Evolutionary conservation across 2,113 vertebrate genomes (phyloP).

Genomic region (Microtus ochrogaster): DNA sequence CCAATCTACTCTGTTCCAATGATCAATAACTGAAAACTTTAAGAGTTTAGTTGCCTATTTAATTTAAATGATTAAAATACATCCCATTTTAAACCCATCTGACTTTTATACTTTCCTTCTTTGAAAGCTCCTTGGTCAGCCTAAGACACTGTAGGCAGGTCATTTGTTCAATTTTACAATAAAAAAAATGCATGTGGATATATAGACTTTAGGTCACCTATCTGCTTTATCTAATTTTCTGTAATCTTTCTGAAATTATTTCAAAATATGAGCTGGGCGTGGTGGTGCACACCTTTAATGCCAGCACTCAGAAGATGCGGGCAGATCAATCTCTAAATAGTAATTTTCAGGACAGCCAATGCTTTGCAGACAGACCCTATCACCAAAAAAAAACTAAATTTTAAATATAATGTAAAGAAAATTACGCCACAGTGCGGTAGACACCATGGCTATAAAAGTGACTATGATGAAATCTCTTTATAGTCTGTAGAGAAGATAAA

Average conservation of each 20-base stretch:
- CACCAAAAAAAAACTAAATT: no score
- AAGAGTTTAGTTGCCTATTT: not conserved
- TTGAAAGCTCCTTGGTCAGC: not conserved
- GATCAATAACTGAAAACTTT: not conserved
- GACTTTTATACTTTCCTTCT: not conserved
- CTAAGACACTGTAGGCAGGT: not conserved
- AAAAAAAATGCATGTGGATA: not conserved
- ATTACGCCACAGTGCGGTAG: no score
- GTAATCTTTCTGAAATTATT: not conserved
- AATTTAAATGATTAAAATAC: slow-evolving; percentile 22
- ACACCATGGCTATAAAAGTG: no score
- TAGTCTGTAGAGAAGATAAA: no score
- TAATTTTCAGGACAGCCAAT: no score
- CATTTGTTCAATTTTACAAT: not conserved
- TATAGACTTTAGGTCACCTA: not conserved
- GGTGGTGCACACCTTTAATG: no score
- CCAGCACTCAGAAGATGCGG: no score
- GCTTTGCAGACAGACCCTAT: no score
- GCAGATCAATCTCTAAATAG: no score
- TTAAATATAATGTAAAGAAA: no score
- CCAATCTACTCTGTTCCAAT: not conserved
- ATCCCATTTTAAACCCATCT: slow-evolving; percentile 7
- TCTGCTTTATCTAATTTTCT: not conserved
- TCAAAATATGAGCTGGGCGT: no score
- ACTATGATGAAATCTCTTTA: no score